phyloP scores from a whole-genome alignment of 2,888 invertebrate species.

The Plebejus anna region DNA sequence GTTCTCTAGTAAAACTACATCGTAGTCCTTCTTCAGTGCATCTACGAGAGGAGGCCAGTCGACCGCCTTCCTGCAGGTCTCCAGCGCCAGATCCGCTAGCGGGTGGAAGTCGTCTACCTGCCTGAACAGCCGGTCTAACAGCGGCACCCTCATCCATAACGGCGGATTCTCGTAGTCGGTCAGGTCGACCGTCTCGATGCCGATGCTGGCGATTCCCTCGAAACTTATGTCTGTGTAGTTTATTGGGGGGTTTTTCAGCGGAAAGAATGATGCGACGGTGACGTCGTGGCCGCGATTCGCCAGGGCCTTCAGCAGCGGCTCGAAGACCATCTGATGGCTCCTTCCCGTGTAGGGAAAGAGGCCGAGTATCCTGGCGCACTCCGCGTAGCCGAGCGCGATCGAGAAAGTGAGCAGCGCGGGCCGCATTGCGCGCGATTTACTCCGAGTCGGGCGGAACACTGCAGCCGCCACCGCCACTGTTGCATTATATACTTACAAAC shows the following conservation, averaged over 20 bases:
- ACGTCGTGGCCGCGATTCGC: constrained; percentile 80
- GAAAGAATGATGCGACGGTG: constrained; percentile 81
- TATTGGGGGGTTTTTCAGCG: constrained; percentile 64
- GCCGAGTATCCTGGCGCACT: constrained; percentile 75
- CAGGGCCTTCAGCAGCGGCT: constrained; percentile 74
- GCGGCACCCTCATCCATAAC: constrained; percentile 46
- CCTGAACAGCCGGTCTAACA: constrained; percentile 49
- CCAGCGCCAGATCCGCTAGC: constrained; percentile 54
- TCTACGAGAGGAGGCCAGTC: constrained; percentile 58
- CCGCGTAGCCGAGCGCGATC: constrained; percentile 48
- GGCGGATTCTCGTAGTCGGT: constrained; percentile 49
- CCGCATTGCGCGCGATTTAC: constrained; percentile 51
- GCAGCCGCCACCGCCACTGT: background rate
- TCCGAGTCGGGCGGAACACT: constrained; percentile 9
- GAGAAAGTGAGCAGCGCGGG: constrained; percentile 44
- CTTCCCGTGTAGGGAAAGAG: constrained; percentile 80
- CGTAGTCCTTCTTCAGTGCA: constrained; percentile 73
- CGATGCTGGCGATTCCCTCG: constrained; percentile 58
- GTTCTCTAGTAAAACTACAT: constrained; percentile 81
- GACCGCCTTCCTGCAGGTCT: constrained; percentile 61
- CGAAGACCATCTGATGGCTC: constrained; percentile 82
- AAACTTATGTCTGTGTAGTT: constrained; percentile 68
- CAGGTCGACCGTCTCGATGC: constrained; percentile 60
- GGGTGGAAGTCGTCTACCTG: constrained; percentile 53
- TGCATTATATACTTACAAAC: constrained; percentile 12